Percentiles rank a stretch among this genome's conserved stretches.
Evolutionary conservation across 2,113 vertebrate genomes (phyloP).

Genomic region (Odobenus rosmarus): DNA sequence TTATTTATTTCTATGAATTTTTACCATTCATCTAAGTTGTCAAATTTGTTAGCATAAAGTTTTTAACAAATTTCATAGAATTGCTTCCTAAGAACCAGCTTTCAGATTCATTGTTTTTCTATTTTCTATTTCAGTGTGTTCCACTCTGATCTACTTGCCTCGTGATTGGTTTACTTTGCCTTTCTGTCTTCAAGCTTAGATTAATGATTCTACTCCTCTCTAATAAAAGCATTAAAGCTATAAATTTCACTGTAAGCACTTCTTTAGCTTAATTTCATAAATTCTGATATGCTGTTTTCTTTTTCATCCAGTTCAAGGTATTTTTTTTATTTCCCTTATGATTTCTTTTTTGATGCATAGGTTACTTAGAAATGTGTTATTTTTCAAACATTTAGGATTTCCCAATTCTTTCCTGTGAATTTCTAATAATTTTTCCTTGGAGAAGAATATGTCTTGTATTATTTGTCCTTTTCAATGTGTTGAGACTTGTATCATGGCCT

Average conservation of each 20-base stretch:
- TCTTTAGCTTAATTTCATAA: not conserved
- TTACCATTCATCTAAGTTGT: not conserved
- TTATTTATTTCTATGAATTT: not conserved
- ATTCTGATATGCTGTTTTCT: not conserved
- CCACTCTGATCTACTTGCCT: not conserved
- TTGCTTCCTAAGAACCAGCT: not conserved
- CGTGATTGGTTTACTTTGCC: not conserved
- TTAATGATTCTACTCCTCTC: not conserved
- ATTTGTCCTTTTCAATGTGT: not conserved
- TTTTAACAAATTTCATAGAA: not conserved
- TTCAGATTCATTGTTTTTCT: not conserved
- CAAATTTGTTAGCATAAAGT: not conserved
- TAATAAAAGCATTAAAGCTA: constrained; percentile 35
- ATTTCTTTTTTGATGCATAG: not conserved
- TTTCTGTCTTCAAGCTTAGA: not conserved
- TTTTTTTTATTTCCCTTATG: not conserved
- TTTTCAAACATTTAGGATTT: not conserved
- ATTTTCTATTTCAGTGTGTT: not conserved
- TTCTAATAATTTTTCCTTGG: not conserved
- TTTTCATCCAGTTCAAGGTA: constrained; percentile 20
- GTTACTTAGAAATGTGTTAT: not conserved
- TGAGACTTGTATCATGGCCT: not conserved
- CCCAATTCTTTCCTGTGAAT: not conserved
- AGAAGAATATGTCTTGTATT: not conserved
- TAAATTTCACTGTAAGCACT: constrained; percentile 23